Percentiles rank a stretch among this genome's conserved stretches.
phyloP scores from a whole-genome alignment of 2,888 invertebrate genomes.

The Conus canariensis region DNA sequence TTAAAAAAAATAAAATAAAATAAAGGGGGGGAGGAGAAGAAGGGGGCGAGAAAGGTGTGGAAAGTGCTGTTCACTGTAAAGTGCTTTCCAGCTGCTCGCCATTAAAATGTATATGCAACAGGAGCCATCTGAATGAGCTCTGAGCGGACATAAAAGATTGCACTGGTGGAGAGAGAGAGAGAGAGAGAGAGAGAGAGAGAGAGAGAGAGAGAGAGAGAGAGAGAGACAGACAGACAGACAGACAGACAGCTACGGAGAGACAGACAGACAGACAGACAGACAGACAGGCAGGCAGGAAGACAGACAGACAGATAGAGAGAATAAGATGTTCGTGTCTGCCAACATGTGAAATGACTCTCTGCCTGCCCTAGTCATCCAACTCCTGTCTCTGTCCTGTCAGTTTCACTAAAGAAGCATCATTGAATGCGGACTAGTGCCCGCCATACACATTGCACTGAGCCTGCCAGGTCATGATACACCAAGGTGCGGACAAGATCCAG shows the following conservation, averaged over 20 bases:
- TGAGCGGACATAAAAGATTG: not conserved
- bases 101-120: no score
- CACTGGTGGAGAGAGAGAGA: constrained; percentile 12
- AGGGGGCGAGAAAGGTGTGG: constrained; percentile 11
- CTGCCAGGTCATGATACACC: no score
- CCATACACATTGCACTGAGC: no score
- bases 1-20: not conserved
- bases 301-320: constrained; percentile 17
- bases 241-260: not conserved
- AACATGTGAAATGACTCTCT: no score
- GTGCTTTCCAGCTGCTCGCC: no score
- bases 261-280: not conserved
- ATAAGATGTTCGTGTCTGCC: no score
- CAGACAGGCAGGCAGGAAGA: not conserved
- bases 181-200: no score
- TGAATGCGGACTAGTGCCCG: no score
- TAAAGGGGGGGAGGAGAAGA: not conserved
- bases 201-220: not conserved
- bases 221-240: not conserved
- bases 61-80: not conserved
- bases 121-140: not conserved
- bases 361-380: no score
- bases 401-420: no score
- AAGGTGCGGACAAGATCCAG: no score
- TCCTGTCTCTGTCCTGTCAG: no score